Evolutionary conservation across 2,113 vertebrate species (phyloP).

Genomic region (Excalfactoria chinensis): DNA sequence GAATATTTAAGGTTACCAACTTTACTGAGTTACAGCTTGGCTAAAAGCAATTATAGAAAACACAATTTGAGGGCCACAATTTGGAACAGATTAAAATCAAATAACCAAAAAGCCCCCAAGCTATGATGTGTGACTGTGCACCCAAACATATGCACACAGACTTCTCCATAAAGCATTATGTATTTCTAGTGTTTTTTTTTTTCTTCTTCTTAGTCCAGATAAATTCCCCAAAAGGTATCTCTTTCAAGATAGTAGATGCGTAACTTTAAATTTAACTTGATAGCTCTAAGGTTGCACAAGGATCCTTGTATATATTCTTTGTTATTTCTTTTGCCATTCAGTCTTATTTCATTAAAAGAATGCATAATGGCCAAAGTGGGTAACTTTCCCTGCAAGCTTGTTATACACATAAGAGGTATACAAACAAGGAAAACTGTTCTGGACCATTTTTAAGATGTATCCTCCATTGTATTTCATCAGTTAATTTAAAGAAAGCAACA

Average conservation of each 20-base stretch:
- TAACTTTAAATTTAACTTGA: background rate
- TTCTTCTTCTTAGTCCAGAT: background rate
- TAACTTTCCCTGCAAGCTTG: background rate
- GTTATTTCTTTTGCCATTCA: background rate
- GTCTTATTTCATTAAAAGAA: background rate
- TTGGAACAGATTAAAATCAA: constrained; percentile 47
- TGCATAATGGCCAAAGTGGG: background rate
- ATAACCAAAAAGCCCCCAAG: background rate
- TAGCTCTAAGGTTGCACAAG: background rate
- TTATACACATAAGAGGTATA: background rate
- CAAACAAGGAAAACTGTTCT: background rate
- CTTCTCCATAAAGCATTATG: background rate
- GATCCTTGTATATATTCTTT: background rate
- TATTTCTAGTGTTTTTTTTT: background rate
- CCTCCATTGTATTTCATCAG: background rate
- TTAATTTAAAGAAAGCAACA: background rate
- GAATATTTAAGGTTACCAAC: constrained; percentile 26
- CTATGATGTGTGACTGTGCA: background rate
- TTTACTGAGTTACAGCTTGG: background rate
- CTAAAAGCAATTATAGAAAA: constrained; percentile 34
- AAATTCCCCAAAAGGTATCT: background rate
- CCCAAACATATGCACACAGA: background rate
- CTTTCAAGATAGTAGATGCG: background rate
- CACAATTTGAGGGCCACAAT: background rate
- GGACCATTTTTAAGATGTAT: background rate